These are phyloP conservation scores for Circaetus cinerascens DNA, from an alignment of 2,113 vertebrate genomes.

Conservation along the genomic window DNA sequence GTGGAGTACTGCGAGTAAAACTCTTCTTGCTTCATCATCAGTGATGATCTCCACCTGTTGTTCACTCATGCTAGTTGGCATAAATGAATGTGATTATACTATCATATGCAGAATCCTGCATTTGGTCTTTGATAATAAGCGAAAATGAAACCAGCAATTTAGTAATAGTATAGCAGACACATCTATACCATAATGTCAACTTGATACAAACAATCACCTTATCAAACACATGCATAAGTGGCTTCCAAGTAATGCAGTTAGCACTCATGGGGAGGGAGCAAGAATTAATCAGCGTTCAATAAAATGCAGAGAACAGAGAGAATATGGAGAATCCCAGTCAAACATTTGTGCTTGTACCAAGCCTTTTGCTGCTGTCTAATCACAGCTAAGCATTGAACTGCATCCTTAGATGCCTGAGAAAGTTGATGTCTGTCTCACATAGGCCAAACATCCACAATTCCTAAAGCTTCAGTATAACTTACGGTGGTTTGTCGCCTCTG, in stretches of 20 bases:
- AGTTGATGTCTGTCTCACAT: not conserved
- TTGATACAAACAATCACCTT: not conserved
- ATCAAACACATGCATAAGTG: not conserved
- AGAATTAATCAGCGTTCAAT: not conserved
- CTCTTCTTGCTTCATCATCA: not conserved
- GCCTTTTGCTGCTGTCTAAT: not conserved
- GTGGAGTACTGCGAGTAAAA: not conserved
- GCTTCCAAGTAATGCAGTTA: not conserved
- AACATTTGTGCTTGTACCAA: accelerated
- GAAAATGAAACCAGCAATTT: not conserved
- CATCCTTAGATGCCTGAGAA: not conserved
- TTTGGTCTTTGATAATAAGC: not conserved
- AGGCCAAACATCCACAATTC: accelerated
- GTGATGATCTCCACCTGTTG: not conserved
- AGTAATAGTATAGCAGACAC: not conserved
- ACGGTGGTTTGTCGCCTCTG: not conserved
- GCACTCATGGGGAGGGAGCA: not conserved
- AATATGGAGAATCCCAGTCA: not conserved
- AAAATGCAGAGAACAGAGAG: not conserved
- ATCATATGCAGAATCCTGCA: not conserved
- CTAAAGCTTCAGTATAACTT: not conserved
- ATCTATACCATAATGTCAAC: not conserved
- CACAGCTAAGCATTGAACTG: not conserved
- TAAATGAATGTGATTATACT: not conserved
- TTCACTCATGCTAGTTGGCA: not conserved